These are phyloP conservation scores for Chorisops tibialis DNA, from an alignment of 2,888 invertebrate genomes.

Conservation along the genomic window DNA sequence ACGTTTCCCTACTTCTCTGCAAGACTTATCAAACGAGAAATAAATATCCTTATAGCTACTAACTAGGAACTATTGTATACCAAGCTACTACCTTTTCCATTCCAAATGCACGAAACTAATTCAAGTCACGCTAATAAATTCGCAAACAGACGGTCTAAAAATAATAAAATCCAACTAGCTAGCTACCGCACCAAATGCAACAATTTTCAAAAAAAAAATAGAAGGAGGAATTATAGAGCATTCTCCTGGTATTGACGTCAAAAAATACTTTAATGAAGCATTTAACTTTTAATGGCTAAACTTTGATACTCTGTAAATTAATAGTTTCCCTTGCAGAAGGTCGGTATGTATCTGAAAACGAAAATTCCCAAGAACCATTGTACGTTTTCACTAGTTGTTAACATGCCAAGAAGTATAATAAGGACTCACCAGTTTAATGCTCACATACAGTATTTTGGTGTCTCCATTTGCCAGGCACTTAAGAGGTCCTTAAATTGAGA, in stretches of 20 bases:
- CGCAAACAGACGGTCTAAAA: too few relatives aligned
- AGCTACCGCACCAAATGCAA: too few relatives aligned
- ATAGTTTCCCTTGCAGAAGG: background rate
- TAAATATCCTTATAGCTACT: too few relatives aligned
- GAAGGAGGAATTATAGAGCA: too few relatives aligned
- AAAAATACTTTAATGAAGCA: background rate
- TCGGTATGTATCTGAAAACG: background rate
- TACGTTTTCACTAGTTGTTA: conserved; percentile 3
- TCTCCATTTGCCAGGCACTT: conserved; percentile 16
- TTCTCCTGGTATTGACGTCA: background rate
- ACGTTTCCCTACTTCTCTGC: too few relatives aligned
- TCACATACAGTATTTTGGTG: conserved; percentile 4
- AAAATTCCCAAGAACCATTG: background rate
- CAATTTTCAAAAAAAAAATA: too few relatives aligned
- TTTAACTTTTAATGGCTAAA: background rate
- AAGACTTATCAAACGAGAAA: too few relatives aligned
- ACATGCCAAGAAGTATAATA: conserved; percentile 18
- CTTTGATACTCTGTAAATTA: background rate
- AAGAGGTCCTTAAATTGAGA: background rate
- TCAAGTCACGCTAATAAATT: too few relatives aligned
- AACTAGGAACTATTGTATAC: too few relatives aligned
- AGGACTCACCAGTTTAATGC: background rate
- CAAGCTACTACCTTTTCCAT: too few relatives aligned
- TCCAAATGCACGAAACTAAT: too few relatives aligned
- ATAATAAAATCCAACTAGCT: too few relatives aligned